These are phyloP conservation scores for Rynchops niger DNA, from an alignment of 2,113 vertebrate genomes.

Conservation along the genomic window DNA sequence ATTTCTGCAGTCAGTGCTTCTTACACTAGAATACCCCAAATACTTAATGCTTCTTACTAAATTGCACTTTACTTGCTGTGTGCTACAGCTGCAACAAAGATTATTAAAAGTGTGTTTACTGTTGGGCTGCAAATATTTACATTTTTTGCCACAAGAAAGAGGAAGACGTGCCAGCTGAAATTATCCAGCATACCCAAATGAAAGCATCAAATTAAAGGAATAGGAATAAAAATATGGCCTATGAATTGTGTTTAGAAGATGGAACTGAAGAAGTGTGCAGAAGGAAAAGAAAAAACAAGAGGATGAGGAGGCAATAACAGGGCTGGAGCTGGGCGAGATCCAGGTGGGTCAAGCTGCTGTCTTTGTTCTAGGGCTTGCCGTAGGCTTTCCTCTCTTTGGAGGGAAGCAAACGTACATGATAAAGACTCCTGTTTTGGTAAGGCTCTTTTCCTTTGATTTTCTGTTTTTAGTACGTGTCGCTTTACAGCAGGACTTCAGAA, in stretches of 20 bases:
- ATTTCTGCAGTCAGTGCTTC: neutral
- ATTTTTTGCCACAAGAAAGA: neutral
- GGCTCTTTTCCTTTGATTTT: neutral
- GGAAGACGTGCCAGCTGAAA: neutral
- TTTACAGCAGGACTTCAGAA: too few relatives aligned
- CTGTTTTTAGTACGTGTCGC: fast-evolving
- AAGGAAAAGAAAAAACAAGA: neutral
- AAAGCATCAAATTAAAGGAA: neutral
- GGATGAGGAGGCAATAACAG: neutral
- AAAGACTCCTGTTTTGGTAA: neutral
- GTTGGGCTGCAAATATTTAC: neutral
- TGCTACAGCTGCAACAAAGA: neutral
- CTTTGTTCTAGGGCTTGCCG: neutral
- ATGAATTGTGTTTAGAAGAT: neutral
- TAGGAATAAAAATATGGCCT: neutral
- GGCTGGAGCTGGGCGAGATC: neutral
- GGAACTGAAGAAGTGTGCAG: neutral
- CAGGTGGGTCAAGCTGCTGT: neutral
- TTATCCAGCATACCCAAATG: neutral
- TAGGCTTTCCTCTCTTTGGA: neutral
- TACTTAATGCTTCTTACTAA: neutral
- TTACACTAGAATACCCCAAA: neutral
- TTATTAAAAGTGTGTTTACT: neutral
- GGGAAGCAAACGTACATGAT: fast-evolving
- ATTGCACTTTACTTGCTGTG: neutral